A percentile compares a stretch with the other conserved stretches of the same genome.
These are phyloP conservation scores for Eucidaris tribuloides DNA, from an alignment of 35 echinoderm and acorn worm genomes.

Conservation along the genomic window DNA sequence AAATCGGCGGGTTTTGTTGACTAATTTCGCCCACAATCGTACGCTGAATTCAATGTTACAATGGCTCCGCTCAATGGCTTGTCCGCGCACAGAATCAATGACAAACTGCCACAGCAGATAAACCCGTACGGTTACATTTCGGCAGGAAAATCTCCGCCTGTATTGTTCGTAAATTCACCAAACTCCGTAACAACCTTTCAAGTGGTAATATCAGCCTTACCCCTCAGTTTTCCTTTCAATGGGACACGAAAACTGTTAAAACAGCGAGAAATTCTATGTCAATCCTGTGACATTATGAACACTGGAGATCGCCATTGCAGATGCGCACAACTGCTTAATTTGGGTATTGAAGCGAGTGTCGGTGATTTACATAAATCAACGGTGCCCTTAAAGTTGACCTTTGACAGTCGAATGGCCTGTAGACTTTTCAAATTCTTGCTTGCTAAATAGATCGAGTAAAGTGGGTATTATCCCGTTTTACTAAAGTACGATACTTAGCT, in stretches of 20 bases:
- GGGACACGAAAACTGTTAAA: not conserved
- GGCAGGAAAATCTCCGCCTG: not conserved
- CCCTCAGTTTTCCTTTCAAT: not conserved
- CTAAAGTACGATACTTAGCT: too few species aligned
- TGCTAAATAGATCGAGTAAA: too few species aligned
- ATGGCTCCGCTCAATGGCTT: too few species aligned
- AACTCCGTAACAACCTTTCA: not conserved
- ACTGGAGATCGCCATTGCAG: conserved; percentile 27
- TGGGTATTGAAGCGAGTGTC: conserved; percentile 18
- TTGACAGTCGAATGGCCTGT: too few species aligned
- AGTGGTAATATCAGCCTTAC: not conserved
- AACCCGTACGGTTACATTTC: conserved; percentile 32
- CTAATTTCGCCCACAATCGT: too few species aligned
- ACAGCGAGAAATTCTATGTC: not conserved
- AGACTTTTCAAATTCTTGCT: too few species aligned
- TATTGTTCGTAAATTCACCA: not conserved
- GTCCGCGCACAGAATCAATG: too few species aligned
- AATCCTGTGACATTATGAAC: not conserved
- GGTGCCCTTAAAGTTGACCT: conserved; percentile 12
- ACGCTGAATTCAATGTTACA: too few species aligned
- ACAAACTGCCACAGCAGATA: conserved; percentile 12
- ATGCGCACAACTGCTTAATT: conserved; percentile 38
- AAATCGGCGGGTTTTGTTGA: too few species aligned
- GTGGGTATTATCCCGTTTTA: too few species aligned
- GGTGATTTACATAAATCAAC: conserved; percentile 27